Base-by-base conservation (phyloP, 1,140 invertebrate species). In the Magallana angulata region DNA sequence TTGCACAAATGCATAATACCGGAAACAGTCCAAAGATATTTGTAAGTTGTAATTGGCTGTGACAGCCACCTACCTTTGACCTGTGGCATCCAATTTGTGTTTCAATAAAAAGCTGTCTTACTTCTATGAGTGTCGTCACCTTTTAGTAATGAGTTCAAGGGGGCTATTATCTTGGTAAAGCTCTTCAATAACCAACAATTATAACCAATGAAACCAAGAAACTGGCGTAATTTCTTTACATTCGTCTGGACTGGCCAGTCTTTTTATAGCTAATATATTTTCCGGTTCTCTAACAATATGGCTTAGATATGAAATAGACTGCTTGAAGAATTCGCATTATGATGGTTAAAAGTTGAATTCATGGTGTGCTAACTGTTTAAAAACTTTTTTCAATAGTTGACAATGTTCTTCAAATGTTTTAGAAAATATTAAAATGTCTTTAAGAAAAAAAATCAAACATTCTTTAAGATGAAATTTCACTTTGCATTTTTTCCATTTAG, bases 291-390 rank as follows among this genome's bases (percentile, higher is more conserved):
- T 62, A 8, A 89, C 81, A 12, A 88, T 80, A 80, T 90, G 86
- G 8, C 89, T 89, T 0, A 89, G 81, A 64, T 90, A 90, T 36
- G 48, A 18, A 36, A 87, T 68, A 18, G 56, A 48, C 7, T 57
- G 3, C 6, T 60, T 80, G 18, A 89, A 88, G 30, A 89, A 84
- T n/a, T 90, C 85, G 76, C 88, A 89, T 82, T 91, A 90, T n/a
- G 84, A 86, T n/a, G 81, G 87, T 81, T 91, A 90, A 14, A 91
- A 85, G 12, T 86, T 90, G 7, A 91, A 76, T 48, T 71, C 58
- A 83, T 85, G 57, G 7, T 68, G 5, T 71, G 36, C 60, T 71
- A 85, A 56, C n/a, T 64, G 48, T 9, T 62, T 16, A 59, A 89
- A 89, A n/a, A 86, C 84, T 60, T 58, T 64, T 62, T 86, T 24